A percentile compares a stretch with the other conserved stretches of the same genome.
phyloP scores from a whole-genome alignment of 2,888 invertebrate genomes.

The Pyrrhia umbra region DNA sequence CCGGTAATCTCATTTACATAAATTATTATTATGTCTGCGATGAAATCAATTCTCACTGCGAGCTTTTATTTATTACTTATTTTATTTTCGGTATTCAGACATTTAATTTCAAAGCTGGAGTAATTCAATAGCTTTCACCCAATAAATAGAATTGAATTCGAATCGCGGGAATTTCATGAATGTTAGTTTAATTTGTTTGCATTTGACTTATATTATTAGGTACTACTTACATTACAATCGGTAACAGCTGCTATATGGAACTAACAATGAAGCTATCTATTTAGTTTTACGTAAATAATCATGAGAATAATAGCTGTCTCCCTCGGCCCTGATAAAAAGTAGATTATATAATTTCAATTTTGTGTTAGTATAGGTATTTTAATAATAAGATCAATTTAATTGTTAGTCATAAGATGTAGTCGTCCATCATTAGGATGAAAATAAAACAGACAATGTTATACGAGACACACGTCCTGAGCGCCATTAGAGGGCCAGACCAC shows the following conservation, averaged over 20 bases:
- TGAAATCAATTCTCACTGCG: conserved; percentile 69
- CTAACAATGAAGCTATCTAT: no score
- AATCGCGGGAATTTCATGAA: conserved; percentile 27
- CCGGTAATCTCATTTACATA: conserved; percentile 58
- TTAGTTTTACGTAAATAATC: no score
- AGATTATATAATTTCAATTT: no score
- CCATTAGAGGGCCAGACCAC: conserved; percentile 70
- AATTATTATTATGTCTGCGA: conserved; percentile 69
- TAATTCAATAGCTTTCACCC: conserved; percentile 41
- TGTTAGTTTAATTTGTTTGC: conserved; percentile 39
- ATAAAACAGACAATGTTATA: conserved; percentile 74
- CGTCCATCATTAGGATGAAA: conserved; percentile 69
- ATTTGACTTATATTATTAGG: conserved; percentile 31
- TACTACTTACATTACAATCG: no score
- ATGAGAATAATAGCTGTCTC: no score
- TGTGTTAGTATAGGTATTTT: no score
- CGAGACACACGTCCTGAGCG: conserved; percentile 69
- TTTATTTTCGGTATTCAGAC: conserved; percentile 61
- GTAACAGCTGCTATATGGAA: no score
- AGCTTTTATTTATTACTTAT: conserved; percentile 64
- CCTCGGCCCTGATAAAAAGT: no score
- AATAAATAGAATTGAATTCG: conserved; percentile 35
- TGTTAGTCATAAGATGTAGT: conserved; percentile 56
- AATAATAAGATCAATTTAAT: conserved; percentile 53
- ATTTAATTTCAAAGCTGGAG: conserved; percentile 48